These are phyloP conservation scores for Gymnosoma rotundatum DNA, from an alignment of 2,888 invertebrate species.

Conservation along the genomic window DNA sequence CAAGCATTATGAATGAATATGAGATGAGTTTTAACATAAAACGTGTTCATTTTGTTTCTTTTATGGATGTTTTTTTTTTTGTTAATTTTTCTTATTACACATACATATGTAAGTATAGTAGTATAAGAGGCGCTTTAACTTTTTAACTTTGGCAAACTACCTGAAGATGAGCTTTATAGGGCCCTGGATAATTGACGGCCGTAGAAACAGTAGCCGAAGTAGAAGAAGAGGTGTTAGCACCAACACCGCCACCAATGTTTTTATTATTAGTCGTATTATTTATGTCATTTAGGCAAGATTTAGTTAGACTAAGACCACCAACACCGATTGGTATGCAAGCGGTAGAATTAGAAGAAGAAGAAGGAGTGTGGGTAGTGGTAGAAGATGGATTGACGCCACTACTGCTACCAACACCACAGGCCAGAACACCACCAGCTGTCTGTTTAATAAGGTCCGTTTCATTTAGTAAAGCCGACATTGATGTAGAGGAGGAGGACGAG, in stretches of 20 bases:
- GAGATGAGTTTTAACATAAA: constrained; percentile 62
- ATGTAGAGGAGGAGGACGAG: constrained; percentile 50
- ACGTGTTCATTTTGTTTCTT: constrained; percentile 33
- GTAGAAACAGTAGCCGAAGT: constrained; percentile 12
- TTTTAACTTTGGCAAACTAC: constrained; percentile 57
- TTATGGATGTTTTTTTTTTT: constrained; percentile 14
- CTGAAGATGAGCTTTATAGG: constrained; percentile 67
- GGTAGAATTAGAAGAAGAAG: constrained; percentile 22
- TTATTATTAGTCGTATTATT: constrained; percentile 33
- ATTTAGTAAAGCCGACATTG: constrained; percentile 52
- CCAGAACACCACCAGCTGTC: constrained; percentile 45
- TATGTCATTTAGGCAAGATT: constrained; percentile 55
- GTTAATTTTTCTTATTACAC: constrained; percentile 24
- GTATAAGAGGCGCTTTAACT: constrained; percentile 58
- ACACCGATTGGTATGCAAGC: constrained; percentile 52
- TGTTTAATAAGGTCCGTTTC: constrained; percentile 56
- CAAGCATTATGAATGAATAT: constrained; percentile 62
- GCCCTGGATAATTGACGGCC: constrained; percentile 63
- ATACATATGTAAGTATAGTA: not conserved
- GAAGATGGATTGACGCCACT: constrained; percentile 30
- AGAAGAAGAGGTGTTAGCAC: constrained; percentile 63
- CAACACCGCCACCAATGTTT: constrained; percentile 58
- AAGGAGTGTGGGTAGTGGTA: constrained; percentile 20
- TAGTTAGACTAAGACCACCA: constrained; percentile 64
- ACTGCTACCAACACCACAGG: constrained; percentile 35